Evolutionary conservation across 1,140 invertebrate genomes (phyloP), one percentile per base, ranked within the genome.

Genomic region (Drosophila equinoxialis): DNA sequence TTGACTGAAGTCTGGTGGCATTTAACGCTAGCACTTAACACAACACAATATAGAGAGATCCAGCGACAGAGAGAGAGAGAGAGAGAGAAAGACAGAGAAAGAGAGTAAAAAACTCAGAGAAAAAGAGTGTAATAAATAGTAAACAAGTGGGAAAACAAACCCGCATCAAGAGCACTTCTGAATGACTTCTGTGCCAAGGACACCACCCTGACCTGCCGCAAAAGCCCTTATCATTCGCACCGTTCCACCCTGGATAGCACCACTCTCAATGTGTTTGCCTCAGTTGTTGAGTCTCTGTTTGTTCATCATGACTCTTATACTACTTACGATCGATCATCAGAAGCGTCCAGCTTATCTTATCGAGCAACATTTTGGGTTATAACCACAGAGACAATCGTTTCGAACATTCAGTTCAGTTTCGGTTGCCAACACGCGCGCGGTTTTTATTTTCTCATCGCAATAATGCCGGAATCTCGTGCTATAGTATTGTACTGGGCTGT

Each of bases 271-370:
- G 30, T 30, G 5, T 30, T 0, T 30, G 30, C 30, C 30, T 5
- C 6, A 6, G 30, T 30, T 37, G 11, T 26, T 59, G 20, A 35
- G 51, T 42, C 41, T 76, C 10, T 23, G 13, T 37, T 17, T 37
- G 51, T 35, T 51, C 17, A 23, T 45, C 48, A 10, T 57, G 35
- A 39, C 65, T 77, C 73, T 77, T 77, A 77, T 77, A 77, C 54
- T 51, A 5, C 37, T 13, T n/a, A 41, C 55, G 14, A 77, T 77
- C 74, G 73, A 77, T 77, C 75, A 78, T 63, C 51, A 39, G 55
- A 10, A 37, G 37, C 39, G 6, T 1, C 6, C 30, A n/a, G 74
- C 65, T 68, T 89, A 87, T 89, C 83, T 87, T 89, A 87, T 87
- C 83, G 65, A 68, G 30, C 17, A 59, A 51, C 26, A 14, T 71